These are phyloP conservation scores for Ctena decussata DNA, from an alignment of 2,888 invertebrate genomes.

Conservation along the genomic window DNA sequence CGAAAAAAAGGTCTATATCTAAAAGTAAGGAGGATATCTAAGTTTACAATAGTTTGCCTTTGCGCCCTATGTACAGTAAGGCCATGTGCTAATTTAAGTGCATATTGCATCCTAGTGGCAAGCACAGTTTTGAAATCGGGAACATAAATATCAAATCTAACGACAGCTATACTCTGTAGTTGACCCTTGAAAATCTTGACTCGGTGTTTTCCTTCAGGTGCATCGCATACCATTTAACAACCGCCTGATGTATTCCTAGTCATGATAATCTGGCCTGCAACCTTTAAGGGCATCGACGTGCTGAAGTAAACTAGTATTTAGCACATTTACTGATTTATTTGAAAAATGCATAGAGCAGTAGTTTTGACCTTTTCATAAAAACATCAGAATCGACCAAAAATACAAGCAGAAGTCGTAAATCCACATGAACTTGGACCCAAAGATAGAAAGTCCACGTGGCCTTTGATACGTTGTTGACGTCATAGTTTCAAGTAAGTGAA, in stretches of 20 bases:
- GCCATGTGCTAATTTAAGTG: slow-evolving; percentile 15
- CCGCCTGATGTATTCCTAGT: not conserved
- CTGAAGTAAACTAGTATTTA: not conserved
- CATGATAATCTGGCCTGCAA: not conserved
- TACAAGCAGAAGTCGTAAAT: no score
- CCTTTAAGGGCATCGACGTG: not conserved
- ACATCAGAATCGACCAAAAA: no score
- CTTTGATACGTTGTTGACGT: no score
- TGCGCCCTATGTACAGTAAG: slow-evolving; percentile 16
- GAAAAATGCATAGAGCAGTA: no score
- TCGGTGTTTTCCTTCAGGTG: not conserved
- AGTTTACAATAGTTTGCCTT: not conserved
- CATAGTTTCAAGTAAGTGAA: no score
- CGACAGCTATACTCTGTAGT: not conserved
- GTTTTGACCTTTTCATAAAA: no score
- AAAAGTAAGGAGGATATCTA: not conserved
- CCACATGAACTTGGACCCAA: no score
- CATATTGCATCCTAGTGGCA: slow-evolving; percentile 8
- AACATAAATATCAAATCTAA: not conserved
- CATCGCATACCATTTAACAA: not conserved
- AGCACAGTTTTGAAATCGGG: not conserved
- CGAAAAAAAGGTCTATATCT: no score
- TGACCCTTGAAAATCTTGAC: not conserved
- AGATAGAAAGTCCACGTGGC: no score
- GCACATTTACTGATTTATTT: no score